Base-by-base conservation (phyloP, 2,888 invertebrate species). In the Venustoraphidia nigricollis region DNA sequence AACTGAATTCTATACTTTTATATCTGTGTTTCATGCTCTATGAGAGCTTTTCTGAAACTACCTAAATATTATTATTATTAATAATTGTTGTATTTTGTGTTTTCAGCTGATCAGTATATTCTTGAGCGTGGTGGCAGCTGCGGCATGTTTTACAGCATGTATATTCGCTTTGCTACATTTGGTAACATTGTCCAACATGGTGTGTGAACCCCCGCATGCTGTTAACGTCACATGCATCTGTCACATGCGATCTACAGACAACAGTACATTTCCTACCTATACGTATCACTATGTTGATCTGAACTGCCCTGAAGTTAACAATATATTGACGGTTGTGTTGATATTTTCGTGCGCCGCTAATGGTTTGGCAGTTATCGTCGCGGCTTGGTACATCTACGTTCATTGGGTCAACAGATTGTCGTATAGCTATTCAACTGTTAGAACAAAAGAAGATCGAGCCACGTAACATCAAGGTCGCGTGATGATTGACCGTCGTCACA, bases 241-340 rank as follows among this genome's bases (percentile, higher is more conserved):
- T 55, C 55, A 58, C 27, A 27, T 27, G 27, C 6, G 5, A 41
- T 54, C 59, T 10, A 50, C 53, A 36, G 52, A 54, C 10, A 56
- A 57, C 13, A 44, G 49, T 14, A 52, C 49, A 34, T 46, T 55
- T 48, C 51, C 55, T 17, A 48, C 55, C 9, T 57, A 57, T 44
- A 60, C 57, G 53, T 67, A 66, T 59, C 65, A 65, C 49, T 71
- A 71, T 54, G 57, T 62, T 4, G 69, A 69, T 54, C 61, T 72
- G 41, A 66, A 61, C 51, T 72, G 71, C 55, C 57, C 60, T 1
- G 70, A 71, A 59, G 62, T 67, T n/a, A 55, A 63, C 46, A 62
- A 64, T 51, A 60, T 68, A 35, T 58, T 71, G 44, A 61, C 60
- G 38, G 57, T 64, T 36, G 56, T 68, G 34, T 55, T 70, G 41